A percentile compares a stretch with the other conserved stretches of the same genome.
Conservation (phyloP, 2,113 vertebrate species). For the Pandion haliaetus region DNA sequence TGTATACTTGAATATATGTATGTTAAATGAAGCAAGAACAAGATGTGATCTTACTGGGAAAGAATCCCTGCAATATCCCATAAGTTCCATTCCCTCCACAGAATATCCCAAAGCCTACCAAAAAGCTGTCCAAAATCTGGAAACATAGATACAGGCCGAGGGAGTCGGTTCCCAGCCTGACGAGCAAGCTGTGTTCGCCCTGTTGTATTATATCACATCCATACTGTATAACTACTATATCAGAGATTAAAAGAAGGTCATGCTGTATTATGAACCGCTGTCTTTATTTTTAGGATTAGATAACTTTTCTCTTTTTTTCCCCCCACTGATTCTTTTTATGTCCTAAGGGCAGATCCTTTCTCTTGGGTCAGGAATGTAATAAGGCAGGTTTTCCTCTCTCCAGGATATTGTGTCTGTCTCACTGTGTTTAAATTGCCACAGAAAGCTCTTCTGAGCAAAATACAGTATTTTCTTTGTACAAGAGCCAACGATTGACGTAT, state of each 20-base stretch:
- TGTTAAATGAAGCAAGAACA: slow-evolving; percentile 63
- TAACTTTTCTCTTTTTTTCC: slow-evolving; percentile 34
- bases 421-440: slow-evolving; percentile 82
- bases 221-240: slow-evolving; percentile 44
- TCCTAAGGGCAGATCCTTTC: slow-evolving; percentile 76
- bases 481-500: slow-evolving; percentile 81
- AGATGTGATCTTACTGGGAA: slow-evolving; percentile 69
- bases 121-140: slow-evolving; percentile 31
- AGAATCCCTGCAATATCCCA: slow-evolving; percentile 54
- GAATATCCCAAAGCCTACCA: slow-evolving; percentile 28
- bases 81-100: background rate
- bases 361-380: slow-evolving; percentile 86
- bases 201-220: slow-evolving; percentile 29
- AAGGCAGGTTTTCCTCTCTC: slow-evolving; percentile 81
- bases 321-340: slow-evolving; percentile 59
- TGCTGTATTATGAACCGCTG: slow-evolving; percentile 60
- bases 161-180: background rate
- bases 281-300: slow-evolving; percentile 76
- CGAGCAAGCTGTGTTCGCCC: slow-evolving; percentile 1
- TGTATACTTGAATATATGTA: background rate
- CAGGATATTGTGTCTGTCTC: slow-evolving; percentile 91
- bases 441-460: slow-evolving; percentile 82
- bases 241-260: slow-evolving; percentile 69
- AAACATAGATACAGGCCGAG: background rate
- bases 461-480: slow-evolving; percentile 83